phyloP scores from a whole-genome alignment of 2,797 vertebrate genomes.

The Coregonus sp. region DNA sequence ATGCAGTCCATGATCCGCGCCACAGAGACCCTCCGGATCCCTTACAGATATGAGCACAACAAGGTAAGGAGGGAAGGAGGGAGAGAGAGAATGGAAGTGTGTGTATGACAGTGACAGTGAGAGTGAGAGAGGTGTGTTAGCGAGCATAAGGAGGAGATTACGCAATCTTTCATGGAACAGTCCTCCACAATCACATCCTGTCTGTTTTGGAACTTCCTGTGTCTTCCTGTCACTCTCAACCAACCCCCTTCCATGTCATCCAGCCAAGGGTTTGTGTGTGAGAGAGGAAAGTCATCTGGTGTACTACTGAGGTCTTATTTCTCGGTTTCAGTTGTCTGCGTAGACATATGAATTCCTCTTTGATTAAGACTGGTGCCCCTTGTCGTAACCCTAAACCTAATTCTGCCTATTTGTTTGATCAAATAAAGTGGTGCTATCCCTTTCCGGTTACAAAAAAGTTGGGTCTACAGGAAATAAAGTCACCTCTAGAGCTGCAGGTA shows the following conservation, averaged over 20 bases:
- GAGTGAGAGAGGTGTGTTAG: constrained; percentile 33
- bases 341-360: not conserved
- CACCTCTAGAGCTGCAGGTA: not conserved
- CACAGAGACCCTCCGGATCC: constrained; percentile 91
- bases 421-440: not conserved
- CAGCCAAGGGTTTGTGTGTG: not conserved
- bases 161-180: constrained; percentile 68
- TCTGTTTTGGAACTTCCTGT: constrained; percentile 66
- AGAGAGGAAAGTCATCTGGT: not conserved
- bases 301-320: not conserved
- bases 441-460: not conserved
- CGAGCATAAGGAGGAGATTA: constrained; percentile 40
- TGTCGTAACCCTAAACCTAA: not conserved
- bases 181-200: constrained; percentile 68
- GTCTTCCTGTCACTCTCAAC: constrained; percentile 32
- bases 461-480: not conserved
- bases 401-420: not conserved
- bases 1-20: constrained; percentile 95
- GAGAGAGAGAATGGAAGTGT: not conserved
- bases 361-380: not conserved
- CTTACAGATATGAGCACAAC: constrained; percentile 92
- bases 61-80: constrained; percentile 74
- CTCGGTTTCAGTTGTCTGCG: not conserved
- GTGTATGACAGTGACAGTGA: not conserved
- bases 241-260: constrained; percentile 1